Evolutionary conservation across 2,888 invertebrate genomes (phyloP).

Genomic region (Lathronympha strigana): DNA sequence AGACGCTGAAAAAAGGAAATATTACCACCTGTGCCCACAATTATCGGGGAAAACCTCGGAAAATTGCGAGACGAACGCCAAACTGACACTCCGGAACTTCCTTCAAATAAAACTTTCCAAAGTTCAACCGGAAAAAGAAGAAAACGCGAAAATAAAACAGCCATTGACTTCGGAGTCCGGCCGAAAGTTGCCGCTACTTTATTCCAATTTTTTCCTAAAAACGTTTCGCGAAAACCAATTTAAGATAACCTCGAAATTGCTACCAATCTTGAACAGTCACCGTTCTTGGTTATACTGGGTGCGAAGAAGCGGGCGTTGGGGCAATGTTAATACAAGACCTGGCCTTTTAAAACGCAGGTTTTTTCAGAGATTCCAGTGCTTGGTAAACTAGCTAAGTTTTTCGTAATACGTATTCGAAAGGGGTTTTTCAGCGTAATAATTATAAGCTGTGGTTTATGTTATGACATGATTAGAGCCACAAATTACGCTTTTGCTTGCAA

Average conservation of each 20-base stretch:
- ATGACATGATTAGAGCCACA: not conserved
- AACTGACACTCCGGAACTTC: slow-evolving; percentile 82
- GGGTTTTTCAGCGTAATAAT: slow-evolving; percentile 31
- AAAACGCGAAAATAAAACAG: slow-evolving; percentile 82
- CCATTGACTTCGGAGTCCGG: slow-evolving; percentile 79
- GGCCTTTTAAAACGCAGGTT: slow-evolving; percentile 74
- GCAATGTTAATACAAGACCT: slow-evolving; percentile 29
- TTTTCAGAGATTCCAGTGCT: slow-evolving; percentile 56
- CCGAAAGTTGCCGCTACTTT: slow-evolving; percentile 63
- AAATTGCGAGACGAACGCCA: slow-evolving; percentile 78
- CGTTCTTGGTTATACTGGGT: not conserved
- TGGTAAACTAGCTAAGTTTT: slow-evolving; percentile 27
- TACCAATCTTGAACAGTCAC: not conserved
- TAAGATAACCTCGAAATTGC: not conserved
- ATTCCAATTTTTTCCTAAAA: not conserved
- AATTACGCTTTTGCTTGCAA: too few species aligned
- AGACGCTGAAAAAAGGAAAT: slow-evolving; percentile 54
- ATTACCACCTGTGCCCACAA: slow-evolving; percentile 80
- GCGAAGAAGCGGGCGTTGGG: not conserved
- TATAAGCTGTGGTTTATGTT: not conserved
- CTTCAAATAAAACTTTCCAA: slow-evolving; percentile 79
- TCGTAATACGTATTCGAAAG: slow-evolving; percentile 27
- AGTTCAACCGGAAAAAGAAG: slow-evolving; percentile 82
- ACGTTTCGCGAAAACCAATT: not conserved
- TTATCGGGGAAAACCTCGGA: slow-evolving; percentile 80